Evolutionary conservation across 1,140 invertebrate genomes (phyloP), one percentile per base, ranked within the genome.

Genomic region (Drosophila azteca): DNA sequence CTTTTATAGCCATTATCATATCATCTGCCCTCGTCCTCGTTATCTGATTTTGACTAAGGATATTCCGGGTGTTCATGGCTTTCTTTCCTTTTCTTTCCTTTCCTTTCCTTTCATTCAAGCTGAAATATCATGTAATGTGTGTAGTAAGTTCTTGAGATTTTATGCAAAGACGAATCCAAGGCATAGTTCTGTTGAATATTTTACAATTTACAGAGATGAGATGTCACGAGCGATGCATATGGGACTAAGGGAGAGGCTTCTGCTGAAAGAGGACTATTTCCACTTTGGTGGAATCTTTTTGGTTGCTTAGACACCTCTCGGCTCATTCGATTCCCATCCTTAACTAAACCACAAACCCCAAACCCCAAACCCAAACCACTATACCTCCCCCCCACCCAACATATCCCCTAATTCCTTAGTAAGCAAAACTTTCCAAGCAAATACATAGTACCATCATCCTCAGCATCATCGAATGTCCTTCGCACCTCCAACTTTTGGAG

Each of bases 1-100:
- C 73, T 76, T 76, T 76, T 76, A 76, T 76, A 68, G 72, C 73
- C 73, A 76, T 76, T 76, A 76, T 68, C 73, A 76, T 76, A 76
- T 67, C 72, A 75, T 76, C 55, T 75, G 62, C 45, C 72, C 13
- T 31, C 2, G 50, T 58, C 22, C 11, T 22, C 50, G 43, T 64
- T 62, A 67, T 62, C 41, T 70, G 41, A 39, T 49, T 73, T 78
- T 55, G 63, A 11, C 65, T 24, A 75, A 74, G 68, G 57, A 67
- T 67, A 61, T 76, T 75, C 29, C 17, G 17, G 35, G 57, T 35
- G 43, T 69, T 50, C 11, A 20, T 48, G 17, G 44, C 22, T 54
- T 49, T 20, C 17, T 20, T 20, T 20, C 17, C 17, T 20, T 20
- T 24, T 4, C 49, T 64, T 75, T 79, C 35, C 17, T 20, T 20